Base-by-base conservation (phyloP, 2,113 vertebrate species). In the Sakesphorus luctuosus region DNA sequence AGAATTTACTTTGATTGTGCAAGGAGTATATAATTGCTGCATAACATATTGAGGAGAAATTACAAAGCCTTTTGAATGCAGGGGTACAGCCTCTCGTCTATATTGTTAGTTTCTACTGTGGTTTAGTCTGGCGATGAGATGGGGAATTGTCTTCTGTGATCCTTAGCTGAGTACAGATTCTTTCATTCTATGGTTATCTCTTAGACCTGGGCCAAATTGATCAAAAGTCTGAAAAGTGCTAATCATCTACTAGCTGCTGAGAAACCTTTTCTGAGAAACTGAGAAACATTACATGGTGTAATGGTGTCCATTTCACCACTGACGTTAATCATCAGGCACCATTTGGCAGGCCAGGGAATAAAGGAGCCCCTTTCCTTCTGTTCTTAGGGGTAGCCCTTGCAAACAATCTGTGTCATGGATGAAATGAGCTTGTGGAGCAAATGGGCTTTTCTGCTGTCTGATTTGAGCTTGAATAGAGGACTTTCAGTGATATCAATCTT, bases 141-240 rank as follows among this genome's bases (percentile, higher is more conserved):
- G 40, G 33, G n/a, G 23, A 12, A 9, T 46, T 66, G 12, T 66
- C 49, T 80, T 83, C 83, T 36, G 15, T 80, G 36, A 80, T 72
- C n/a, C 31, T 82, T 50, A 94, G 62, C n/a, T 78, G 62, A 61
- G 69, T 85, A 81, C n/a, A 63, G 26, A 68, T 87, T 71, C 46
- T 79, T 84, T 90, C 38, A 61, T 90, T 85, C 68, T 91, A 23
- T 33, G 13, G 25, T 75, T 95, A 59, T 84, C 78, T 94, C 38
- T 63, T 78, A 75, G 55, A 74, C n/a, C 15, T 46, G 58, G 58
- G 9, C 40, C 72, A 77, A 31, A 23, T 40, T 88, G 72, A 29
- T 79, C 31, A 65, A 74, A 92, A 80, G 23, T 71, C 85, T 90
- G 40, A 80, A 91, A 93, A 92, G 19, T 44, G 24, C 75, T 94